Evolutionary conservation across 53 echinoderm and acorn worm species (phyloP), one percentile per base, ranked within the genome.

Genomic region (Holothuria leucospilota): DNA sequence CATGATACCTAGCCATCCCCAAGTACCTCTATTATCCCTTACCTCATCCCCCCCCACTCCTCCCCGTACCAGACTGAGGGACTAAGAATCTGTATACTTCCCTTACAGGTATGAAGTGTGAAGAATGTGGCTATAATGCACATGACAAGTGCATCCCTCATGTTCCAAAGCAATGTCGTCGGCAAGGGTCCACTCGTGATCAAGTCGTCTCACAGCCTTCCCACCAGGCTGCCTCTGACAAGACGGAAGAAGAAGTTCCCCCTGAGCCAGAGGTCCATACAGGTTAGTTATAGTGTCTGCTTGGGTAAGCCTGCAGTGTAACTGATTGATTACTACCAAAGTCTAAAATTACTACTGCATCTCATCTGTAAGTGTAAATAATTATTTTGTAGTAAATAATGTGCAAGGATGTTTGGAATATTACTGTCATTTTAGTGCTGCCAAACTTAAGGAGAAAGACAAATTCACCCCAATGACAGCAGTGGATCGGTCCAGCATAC

Each of bases 61-160:
- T 13, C 27, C 10, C 30, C 24, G 15, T 27, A 2, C 27, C 12
- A 29, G 26, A 67, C 28, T 67, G 6, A 0, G 7, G 24, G 13
- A 1, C 23, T 23, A 28, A 64, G 64, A 25, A 30, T 67, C 26
- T 67, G 1, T 29, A 4, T 29, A 26, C 67, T 24, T 23, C 27
- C 63, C 5, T 84, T 58, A 39, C 93, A 97, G 98, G 95, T 16
- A 97, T 95, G 98, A 97, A 93, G 82, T 97, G 98, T 84, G 56
- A 91, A 58, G 98, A 95, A 63, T 97, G 98, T 77, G 98, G 98
- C 12, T 97, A 91, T 80, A 97, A 93, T 68, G 95, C 90, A 59
- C 98, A 97, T 51, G 98, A 95, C 67, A 95, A 93, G 84, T 97
- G 98, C 56, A 82, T 94, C 40, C 93, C 91, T 29, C 87, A 88